Evolutionary conservation across 1,140 invertebrate species (phyloP).

Genomic region (Dysdera silvatica): DNA sequence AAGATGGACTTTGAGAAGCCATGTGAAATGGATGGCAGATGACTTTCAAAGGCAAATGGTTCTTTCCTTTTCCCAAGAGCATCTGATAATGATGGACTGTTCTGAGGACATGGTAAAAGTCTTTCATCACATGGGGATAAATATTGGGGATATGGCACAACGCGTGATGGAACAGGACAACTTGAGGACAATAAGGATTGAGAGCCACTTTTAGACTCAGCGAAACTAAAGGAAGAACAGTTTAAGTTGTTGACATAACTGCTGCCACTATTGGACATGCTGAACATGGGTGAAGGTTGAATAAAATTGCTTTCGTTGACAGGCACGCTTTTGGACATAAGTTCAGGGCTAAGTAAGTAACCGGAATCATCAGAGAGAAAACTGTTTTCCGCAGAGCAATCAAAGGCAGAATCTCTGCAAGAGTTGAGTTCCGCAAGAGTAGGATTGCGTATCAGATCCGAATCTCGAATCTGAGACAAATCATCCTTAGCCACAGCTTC

Average conservation of each 20-base stretch:
- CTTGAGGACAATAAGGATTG: slow-evolving; percentile 17
- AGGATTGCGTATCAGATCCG: slow-evolving; percentile 7
- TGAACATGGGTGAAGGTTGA: slow-evolving; percentile 6
- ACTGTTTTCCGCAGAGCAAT: slow-evolving; percentile 4
- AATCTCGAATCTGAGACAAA: not conserved
- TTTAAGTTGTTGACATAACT: too few species aligned
- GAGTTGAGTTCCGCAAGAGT: slow-evolving; percentile 22
- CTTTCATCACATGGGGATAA: slow-evolving; percentile 9
- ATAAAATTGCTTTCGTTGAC: slow-evolving; percentile 11
- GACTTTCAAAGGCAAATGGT: not conserved
- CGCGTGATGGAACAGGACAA: slow-evolving; percentile 12
- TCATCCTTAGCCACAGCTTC: slow-evolving; percentile 21
- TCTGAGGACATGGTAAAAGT: slow-evolving; percentile 21
- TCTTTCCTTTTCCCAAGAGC: not conserved
- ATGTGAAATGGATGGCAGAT: not conserved
- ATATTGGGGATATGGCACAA: slow-evolving; percentile 1
- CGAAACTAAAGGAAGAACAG: slow-evolving; percentile 5
- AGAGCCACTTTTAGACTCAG: slow-evolving; percentile 14
- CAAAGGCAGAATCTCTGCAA: slow-evolving; percentile 1
- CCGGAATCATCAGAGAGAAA: slow-evolving; percentile 7
- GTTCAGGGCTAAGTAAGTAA: not conserved
- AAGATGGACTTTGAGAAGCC: not conserved
- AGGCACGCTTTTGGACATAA: slow-evolving; percentile 10
- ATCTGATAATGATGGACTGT: slow-evolving; percentile 17
- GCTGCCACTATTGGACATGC: not conserved